phyloP scores from a whole-genome alignment of 1,140 invertebrate species.

The Vollenhovia emeryi region DNA sequence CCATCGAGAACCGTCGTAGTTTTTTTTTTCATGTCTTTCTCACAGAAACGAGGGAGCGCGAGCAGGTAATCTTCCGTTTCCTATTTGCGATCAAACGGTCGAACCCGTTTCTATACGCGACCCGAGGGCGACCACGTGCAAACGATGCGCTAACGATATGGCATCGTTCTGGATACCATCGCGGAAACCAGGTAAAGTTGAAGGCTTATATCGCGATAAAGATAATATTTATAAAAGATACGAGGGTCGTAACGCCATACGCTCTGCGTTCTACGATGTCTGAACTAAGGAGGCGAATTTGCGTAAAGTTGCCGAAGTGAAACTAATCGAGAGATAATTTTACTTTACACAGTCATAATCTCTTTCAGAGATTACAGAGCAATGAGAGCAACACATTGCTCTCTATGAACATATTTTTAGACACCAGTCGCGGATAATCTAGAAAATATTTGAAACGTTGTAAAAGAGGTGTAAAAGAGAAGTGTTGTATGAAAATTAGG shows the following conservation, averaged over 20 bases:
- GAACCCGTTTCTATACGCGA: not conserved
- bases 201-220: not conserved
- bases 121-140: not conserved
- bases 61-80: not conserved
- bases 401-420: not conserved
- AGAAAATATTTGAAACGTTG: not conserved
- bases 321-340: not conserved
- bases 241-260: not conserved
- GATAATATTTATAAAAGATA: conserved; percentile 24
- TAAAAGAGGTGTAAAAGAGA: not conserved
- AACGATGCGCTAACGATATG: conserved; percentile 26
- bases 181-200: not conserved
- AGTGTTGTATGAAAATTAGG: not conserved
- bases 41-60: not conserved
- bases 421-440: not conserved
- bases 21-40: not conserved
- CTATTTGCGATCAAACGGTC: conserved; percentile 36
- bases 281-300: not conserved
- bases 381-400: not conserved
- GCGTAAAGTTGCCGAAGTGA: not conserved
- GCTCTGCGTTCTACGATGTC: not conserved
- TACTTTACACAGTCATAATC: not conserved
- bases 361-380: not conserved
- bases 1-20: not conserved
- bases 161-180: not conserved